phyloP scores from a whole-genome alignment of 2,888 invertebrate genomes.

The Lampropteryx suffumata region DNA sequence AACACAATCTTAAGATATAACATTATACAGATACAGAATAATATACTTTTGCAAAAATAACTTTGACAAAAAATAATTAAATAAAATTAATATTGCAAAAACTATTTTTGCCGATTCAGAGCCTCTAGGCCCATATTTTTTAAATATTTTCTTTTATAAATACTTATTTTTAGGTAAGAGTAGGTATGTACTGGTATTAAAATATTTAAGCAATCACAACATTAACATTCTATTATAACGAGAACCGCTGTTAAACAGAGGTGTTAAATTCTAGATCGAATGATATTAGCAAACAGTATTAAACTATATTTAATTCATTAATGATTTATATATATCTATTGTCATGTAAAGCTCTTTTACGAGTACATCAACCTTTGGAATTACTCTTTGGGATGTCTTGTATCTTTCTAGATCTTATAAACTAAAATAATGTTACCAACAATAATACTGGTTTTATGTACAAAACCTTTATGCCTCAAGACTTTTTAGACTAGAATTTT shows the following conservation, averaged over 20 bases:
- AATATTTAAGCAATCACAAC: background rate
- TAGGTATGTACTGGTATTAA: background rate
- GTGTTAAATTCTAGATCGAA: no score
- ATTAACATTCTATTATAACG: background rate
- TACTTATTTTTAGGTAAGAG: no score
- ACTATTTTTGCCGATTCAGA: background rate
- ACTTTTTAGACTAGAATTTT: slow-evolving; percentile 31
- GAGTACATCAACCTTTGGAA: slow-evolving; percentile 53
- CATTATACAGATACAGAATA: background rate
- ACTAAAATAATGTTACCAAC: slow-evolving; percentile 31
- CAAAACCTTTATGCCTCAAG: slow-evolving; percentile 25
- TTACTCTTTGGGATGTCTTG: slow-evolving; percentile 63
- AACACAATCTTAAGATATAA: slow-evolving; percentile 13
- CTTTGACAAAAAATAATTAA: no score
- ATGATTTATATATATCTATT: slow-evolving; percentile 56
- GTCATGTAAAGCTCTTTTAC: slow-evolving; percentile 68
- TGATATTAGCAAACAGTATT: slow-evolving; percentile 36
- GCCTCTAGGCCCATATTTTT: background rate
- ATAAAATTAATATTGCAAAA: background rate
- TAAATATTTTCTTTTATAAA: slow-evolving; percentile 4
- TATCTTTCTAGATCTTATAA: slow-evolving; percentile 55
- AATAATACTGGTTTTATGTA: slow-evolving; percentile 35
- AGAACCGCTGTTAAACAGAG: slow-evolving; percentile 45
- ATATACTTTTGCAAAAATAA: no score
- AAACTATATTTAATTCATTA: slow-evolving; percentile 43